These are phyloP conservation scores for Mareca strepera DNA, from an alignment of 2,797 vertebrate genomes.

Conservation along the genomic window DNA sequence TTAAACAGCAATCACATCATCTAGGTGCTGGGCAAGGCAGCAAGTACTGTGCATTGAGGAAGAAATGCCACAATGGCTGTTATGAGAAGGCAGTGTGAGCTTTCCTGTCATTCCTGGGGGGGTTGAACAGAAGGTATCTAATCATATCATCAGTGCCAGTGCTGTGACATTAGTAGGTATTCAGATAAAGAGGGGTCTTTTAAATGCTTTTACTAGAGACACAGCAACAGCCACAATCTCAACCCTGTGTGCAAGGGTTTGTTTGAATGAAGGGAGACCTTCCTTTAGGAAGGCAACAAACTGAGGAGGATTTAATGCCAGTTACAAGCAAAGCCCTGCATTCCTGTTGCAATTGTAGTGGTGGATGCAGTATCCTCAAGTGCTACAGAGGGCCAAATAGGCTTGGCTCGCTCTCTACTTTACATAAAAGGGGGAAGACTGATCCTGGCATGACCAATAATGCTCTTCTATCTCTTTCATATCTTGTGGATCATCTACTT, in stretches of 20 bases:
- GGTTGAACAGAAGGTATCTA: background rate
- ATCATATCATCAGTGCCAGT: background rate
- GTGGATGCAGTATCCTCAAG: background rate
- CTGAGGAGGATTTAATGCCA: background rate
- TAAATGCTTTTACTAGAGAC: background rate
- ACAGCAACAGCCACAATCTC: background rate
- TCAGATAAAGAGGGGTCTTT: background rate
- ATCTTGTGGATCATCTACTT: background rate
- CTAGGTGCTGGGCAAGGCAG: background rate
- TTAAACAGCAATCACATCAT: background rate
- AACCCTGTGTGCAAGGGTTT: accelerated
- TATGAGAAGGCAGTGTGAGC: background rate
- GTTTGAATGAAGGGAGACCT: background rate
- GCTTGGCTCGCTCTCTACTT: accelerated
- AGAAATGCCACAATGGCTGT: background rate
- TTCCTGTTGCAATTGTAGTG: background rate
- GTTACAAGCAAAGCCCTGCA: background rate
- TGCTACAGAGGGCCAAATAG: background rate
- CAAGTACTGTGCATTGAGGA: background rate
- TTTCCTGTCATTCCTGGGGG: background rate
- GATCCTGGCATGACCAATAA: background rate
- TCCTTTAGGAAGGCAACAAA: background rate
- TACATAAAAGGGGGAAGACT: background rate
- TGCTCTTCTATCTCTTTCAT: background rate
- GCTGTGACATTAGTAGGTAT: background rate